Base-by-base conservation (phyloP, 2,888 invertebrate genomes). In the Palloptera scutellata region DNA sequence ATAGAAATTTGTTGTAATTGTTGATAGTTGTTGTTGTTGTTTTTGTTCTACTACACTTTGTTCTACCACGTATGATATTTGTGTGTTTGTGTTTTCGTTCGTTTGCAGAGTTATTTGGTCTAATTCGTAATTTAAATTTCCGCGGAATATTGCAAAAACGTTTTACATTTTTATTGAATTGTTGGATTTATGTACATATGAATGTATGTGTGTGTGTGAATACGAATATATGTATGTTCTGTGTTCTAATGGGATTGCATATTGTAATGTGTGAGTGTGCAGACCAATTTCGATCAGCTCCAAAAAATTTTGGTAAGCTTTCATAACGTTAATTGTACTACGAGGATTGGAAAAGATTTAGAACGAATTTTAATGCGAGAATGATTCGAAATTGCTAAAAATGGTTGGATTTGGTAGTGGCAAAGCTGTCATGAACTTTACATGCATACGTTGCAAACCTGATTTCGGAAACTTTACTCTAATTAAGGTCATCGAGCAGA, bases 41-140 rank as follows among this genome's bases (percentile, higher is more conserved):
- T 48, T 5, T 48, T 48, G 48, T 48, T 13, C 15, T 48, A 15
- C 15, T 48, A 15, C 10, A 15, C 11, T 48, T 11, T 5, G 10
- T 11, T 11, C n/a, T 1, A 8, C n/a, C 13, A 8, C 15, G 9
- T 13, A 5, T 48, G 48, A 1, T 15, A 15, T 48, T 48, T 13
- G 13, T 48, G 5, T 48, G 3, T 13, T 48, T 48, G 48, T 15
- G 5, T 13, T 48, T 15, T 48, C 5, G 13, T 48, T n/a, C 48
- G 48, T 48, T 48, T 60, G 8, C 20, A 4, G 30, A 17, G 15
- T 60, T 45, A 20, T 43, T 20, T 60, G 48, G 69, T 62, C 71
- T 48, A 62, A 58, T 64, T 61, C 55, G 52, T 61, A 70, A 52
- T 11, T 48, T 48, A 48, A 48, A 48, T 48, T 30, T 48, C 48